Conservation (phyloP, 2,113 vertebrate genomes). For the Pomatorhinus ruficollis region DNA sequence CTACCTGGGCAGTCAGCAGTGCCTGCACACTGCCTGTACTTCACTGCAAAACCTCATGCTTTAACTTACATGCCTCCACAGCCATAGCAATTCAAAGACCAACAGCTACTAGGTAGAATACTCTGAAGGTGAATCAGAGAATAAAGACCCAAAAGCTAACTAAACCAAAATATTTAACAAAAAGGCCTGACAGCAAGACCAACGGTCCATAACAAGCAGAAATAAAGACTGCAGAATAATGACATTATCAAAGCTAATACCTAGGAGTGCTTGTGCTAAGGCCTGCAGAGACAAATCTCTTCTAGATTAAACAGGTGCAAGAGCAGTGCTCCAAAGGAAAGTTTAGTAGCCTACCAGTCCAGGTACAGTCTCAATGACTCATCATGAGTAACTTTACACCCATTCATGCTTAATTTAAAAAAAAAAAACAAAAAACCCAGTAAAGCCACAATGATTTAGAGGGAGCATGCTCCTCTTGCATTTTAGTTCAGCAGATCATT, state of each 20-base stretch:
- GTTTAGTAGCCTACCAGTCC: background rate
- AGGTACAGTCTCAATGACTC: background rate
- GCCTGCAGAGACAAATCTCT: background rate
- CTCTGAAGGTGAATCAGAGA: background rate
- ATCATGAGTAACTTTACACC: background rate
- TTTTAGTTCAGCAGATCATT: background rate
- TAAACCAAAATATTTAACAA: background rate
- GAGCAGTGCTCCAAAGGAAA: background rate
- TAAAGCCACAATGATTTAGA: background rate
- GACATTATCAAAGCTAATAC: background rate
- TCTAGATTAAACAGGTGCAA: background rate
- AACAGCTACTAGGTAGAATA: background rate
- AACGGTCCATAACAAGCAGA: background rate
- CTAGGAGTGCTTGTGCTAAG: background rate
- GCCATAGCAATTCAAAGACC: background rate
- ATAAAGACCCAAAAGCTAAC: background rate
- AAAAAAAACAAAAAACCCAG: background rate
- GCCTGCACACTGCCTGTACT: background rate
- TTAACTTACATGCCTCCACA: accelerated
- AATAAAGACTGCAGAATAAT: background rate
- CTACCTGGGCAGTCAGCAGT: accelerated
- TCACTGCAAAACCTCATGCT: background rate
- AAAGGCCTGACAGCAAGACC: background rate
- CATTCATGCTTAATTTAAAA: background rate
- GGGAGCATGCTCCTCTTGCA: background rate